Percentiles rank a stretch among this genome's conserved stretches.
phyloP scores from a whole-genome alignment of 2,113 vertebrate species.

The Pica pica region DNA sequence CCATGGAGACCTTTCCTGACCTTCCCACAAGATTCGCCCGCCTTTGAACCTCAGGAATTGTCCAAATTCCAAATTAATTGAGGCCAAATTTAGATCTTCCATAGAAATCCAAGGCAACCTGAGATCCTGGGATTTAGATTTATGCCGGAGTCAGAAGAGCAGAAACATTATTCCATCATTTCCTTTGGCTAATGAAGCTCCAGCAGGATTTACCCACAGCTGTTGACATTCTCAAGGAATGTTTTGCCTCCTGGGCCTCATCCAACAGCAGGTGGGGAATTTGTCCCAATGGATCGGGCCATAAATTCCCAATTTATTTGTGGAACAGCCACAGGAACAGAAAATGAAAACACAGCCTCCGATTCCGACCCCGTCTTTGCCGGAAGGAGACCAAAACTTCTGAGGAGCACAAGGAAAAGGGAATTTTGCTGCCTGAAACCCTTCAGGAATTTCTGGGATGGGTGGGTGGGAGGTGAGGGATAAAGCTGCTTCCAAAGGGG shows the following conservation, averaged over 20 bases:
- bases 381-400: neutral
- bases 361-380: neutral
- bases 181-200: neutral
- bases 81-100: neutral
- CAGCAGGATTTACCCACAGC: neutral
- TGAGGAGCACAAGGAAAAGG: neutral
- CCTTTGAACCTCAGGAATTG: neutral
- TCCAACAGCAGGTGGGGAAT: neutral
- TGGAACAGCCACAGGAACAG: neutral
- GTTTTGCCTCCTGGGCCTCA: neutral
- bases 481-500: neutral
- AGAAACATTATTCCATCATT: neutral
- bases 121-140: neutral
- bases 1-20: neutral
- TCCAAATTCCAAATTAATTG: accelerated
- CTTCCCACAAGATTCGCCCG: neutral
- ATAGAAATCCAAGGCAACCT: accelerated
- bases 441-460: neutral
- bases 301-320: neutral
- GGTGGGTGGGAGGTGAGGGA: too few species aligned
- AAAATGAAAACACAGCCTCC: neutral
- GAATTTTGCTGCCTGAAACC: neutral
- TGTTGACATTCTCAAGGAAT: neutral
- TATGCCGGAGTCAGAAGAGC: neutral
- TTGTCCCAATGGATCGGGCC: neutral